Base-by-base conservation (phyloP, 2,888 invertebrate genomes). In the Drosophila bunnanda region DNA sequence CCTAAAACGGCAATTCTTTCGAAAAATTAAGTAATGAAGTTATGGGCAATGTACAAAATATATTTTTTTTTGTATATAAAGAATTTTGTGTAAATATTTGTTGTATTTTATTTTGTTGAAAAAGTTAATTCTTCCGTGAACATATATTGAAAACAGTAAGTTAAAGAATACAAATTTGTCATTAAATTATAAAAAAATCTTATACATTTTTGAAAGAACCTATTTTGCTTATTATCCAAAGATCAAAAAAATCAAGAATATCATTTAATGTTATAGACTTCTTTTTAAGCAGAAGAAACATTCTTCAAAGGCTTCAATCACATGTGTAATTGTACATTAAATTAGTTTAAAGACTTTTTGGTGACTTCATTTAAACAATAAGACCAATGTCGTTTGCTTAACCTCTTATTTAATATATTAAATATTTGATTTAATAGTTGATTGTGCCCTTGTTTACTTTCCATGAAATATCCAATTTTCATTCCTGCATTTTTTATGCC, bases 381-480 rank as follows among this genome's bases (percentile, higher is more conserved):
- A 17, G 17, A 20, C 25, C n/a, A n/a, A 30, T 34, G 20, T 20
- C 10, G 30, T n/a, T 10, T 2, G 4, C 10, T 10, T 1, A 32
- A 17, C 20, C 7, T 13, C 10, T 17, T 32, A 12, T 17, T 20
- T 17, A 28, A 12, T 12, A 59, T 32, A 61, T n/a, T 48, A 22
- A 9, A 22, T 43, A 30, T 36, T 39, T 41, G 17, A 56, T 52
- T 43, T 30, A 66, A 52, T 67, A 36, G 20, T 43, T 36, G 15
- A 38, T 66, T 68, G 43, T 64, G 39, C 55, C 48, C 55, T 75
- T 48, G 30, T 52, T 55, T 66, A 74, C 57, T 74, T 43, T 65
- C 52, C 67, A 83, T 78, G 66, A 78, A 87, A 83, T 83, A 83
- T 87, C 80, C 60, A 83, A 83, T 80, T 83, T 80, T 77, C 71